Evolutionary conservation across 2,113 vertebrate genomes (phyloP).

Genomic region (Scolopax mira): DNA sequence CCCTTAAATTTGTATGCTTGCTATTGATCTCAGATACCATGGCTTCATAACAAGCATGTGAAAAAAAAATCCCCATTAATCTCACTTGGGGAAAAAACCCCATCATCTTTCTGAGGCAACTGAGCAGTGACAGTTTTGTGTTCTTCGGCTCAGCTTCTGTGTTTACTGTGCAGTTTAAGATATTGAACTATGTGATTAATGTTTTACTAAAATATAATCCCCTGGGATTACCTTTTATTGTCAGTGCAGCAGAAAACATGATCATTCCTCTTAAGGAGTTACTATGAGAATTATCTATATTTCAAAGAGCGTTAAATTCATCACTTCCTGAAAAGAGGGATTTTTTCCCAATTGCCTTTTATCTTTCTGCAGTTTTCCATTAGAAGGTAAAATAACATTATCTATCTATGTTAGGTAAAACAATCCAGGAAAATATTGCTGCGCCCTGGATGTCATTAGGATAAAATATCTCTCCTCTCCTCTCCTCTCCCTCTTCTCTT

Average conservation of each 20-base stretch:
- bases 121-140: neutral
- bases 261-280: constrained; percentile 16
- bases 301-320: constrained; percentile 41
- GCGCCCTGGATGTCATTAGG: neutral
- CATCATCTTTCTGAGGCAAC: neutral
- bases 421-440: constrained; percentile 6
- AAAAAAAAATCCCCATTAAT: neutral
- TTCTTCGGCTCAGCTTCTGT: constrained; percentile 5
- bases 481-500: neutral
- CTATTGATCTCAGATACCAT: neutral
- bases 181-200: constrained; percentile 49
- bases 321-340: constrained; percentile 8
- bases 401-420: constrained; percentile 35
- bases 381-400: constrained; percentile 51
- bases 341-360: constrained; percentile 24
- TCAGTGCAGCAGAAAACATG: constrained; percentile 39
- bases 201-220: constrained; percentile 43
- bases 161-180: constrained; percentile 37
- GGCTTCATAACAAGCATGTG: too few relatives aligned
- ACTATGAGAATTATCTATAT: constrained; percentile 18
- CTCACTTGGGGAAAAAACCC: neutral
- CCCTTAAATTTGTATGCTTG: neutral
- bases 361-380: constrained; percentile 48
- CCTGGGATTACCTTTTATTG: constrained; percentile 37
- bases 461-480: constrained; percentile 7